phyloP scores from a whole-genome alignment of 1,140 invertebrate genomes.

The Oncopodura yosiiana region DNA sequence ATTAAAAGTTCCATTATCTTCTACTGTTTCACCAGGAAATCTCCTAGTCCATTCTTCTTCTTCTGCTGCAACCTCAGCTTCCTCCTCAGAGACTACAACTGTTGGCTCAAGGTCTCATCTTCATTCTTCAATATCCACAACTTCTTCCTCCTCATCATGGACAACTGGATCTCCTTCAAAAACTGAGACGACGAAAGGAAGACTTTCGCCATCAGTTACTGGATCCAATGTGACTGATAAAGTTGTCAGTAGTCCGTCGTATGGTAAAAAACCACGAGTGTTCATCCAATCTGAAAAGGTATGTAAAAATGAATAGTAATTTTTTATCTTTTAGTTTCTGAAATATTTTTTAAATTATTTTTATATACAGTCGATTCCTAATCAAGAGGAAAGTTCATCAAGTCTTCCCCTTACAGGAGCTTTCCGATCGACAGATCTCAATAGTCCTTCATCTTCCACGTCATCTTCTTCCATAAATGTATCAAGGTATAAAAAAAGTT shows the following conservation, averaged over 20 bases:
- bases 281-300: constrained; percentile 27
- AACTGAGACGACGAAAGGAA: constrained; percentile 14
- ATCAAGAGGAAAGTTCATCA: constrained; percentile 12
- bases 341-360: constrained; percentile 8
- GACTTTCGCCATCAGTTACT: constrained; percentile 22
- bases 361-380: constrained; percentile 14
- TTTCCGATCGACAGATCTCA: constrained; percentile 30
- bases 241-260: constrained; percentile 20
- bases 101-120: background rate
- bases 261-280: constrained; percentile 28
- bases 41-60: constrained; percentile 18
- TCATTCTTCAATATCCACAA: background rate
- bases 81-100: background rate
- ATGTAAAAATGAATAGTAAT: too few species aligned
- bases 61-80: background rate
- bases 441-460: constrained; percentile 13
- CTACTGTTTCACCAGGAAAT: constrained; percentile 9
- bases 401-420: constrained; percentile 18
- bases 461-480: constrained; percentile 18
- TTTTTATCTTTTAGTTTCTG: constrained; percentile 27
- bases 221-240: constrained; percentile 1
- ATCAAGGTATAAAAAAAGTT: constrained; percentile 24
- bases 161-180: constrained; percentile 14
- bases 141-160: constrained; percentile 8
- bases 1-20: constrained; percentile 20